These are phyloP conservation scores for Thera obeliscata DNA, from an alignment of 2,888 invertebrate species.

Conservation along the genomic window DNA sequence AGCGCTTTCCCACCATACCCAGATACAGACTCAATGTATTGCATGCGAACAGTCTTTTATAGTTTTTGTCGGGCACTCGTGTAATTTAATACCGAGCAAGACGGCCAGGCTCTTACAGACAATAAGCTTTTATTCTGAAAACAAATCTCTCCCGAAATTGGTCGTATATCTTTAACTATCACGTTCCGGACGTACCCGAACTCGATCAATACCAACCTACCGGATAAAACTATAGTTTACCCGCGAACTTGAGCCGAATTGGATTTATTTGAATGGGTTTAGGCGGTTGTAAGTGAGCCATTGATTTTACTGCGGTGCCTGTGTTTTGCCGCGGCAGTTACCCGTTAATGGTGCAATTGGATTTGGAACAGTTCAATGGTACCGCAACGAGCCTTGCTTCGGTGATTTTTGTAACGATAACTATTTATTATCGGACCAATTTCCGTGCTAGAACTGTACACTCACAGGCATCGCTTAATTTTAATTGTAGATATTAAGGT, in stretches of 20 bases:
- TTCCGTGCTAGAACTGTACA: slow-evolving; percentile 4
- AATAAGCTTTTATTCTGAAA: slow-evolving; percentile 60
- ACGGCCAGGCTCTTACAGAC: slow-evolving; percentile 51
- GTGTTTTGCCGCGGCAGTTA: slow-evolving; percentile 62
- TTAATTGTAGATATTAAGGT: too few relatives aligned
- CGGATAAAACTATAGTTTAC: slow-evolving; percentile 50
- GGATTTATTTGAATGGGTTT: slow-evolving; percentile 63
- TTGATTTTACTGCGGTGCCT: slow-evolving; percentile 66
- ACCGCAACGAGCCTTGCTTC: slow-evolving; percentile 53
- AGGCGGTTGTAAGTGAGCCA: slow-evolving; percentile 62
- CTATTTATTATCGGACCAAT: slow-evolving; percentile 26
- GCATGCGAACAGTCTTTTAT: slow-evolving; percentile 65
- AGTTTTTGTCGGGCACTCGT: slow-evolving; percentile 61
- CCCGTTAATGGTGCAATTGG: slow-evolving; percentile 66
- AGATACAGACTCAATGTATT: slow-evolving; percentile 62
- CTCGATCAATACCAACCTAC: slow-evolving; percentile 51
- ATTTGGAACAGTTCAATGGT: slow-evolving; percentile 57
- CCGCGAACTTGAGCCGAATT: slow-evolving; percentile 49
- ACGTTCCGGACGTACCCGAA: slow-evolving; percentile 42
- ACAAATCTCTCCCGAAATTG: slow-evolving; percentile 58
- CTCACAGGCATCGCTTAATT: neutral
- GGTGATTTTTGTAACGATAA: slow-evolving; percentile 37
- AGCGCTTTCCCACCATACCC: slow-evolving; percentile 50
- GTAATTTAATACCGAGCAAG: slow-evolving; percentile 64
- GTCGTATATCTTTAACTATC: slow-evolving; percentile 50